These are phyloP conservation scores for Danio kyathit DNA, from an alignment of 2,797 vertebrate genomes.

Conservation along the genomic window DNA sequence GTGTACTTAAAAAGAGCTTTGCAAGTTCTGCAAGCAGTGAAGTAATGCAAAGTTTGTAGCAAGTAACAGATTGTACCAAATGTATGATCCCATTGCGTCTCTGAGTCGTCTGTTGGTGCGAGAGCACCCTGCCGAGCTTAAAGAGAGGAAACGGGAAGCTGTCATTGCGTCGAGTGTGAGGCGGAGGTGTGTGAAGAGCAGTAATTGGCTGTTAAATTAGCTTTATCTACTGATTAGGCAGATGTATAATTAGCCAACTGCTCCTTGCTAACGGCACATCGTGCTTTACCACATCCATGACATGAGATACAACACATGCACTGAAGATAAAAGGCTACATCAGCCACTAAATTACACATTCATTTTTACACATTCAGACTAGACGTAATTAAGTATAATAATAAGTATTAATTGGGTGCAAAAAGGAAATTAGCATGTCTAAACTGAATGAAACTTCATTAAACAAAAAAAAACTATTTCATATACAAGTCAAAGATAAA, in stretches of 20 bases:
- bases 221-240: conserved; percentile 53
- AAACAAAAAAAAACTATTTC: background rate
- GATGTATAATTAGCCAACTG: conserved; percentile 53
- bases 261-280: conserved; percentile 32
- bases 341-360: background rate
- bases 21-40: background rate
- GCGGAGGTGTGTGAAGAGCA: conserved; percentile 48
- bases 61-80: background rate
- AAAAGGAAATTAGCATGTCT: background rate
- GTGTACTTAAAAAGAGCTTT: too few species aligned
- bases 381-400: too few species aligned
- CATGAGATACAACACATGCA: background rate
- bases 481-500: background rate
- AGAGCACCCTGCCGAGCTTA: conserved; percentile 31
- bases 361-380: background rate
- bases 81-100: conserved; percentile 1
- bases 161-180: conserved; percentile 22
- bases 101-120: conserved; percentile 1
- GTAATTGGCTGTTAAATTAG: conserved; percentile 55
- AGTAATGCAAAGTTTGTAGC: background rate
- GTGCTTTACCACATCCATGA: conserved; percentile 11
- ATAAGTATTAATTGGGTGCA: background rate
- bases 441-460: background rate
- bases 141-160: conserved; percentile 34
- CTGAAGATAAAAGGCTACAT: conserved; percentile 27